Conservation (phyloP, 2,888 invertebrate species). For the Scaptomyza caliginosa region DNA sequence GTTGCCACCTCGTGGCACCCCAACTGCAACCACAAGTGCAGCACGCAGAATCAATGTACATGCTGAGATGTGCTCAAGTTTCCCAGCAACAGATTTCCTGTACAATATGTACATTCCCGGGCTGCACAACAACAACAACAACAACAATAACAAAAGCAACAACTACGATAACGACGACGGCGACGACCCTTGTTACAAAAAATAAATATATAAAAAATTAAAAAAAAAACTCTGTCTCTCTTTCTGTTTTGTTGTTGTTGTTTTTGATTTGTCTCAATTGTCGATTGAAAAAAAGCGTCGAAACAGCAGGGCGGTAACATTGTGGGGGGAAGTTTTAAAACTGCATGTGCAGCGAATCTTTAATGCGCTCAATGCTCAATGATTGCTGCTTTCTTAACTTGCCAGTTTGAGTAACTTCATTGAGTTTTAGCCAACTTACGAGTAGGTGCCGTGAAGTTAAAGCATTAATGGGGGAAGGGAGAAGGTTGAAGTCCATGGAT, state of each 20-base stretch:
- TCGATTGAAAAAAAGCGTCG: conserved; percentile 19
- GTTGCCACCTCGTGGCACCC: conserved; percentile 40
- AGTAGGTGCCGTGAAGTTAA: background rate
- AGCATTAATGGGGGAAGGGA: conserved; percentile 1
- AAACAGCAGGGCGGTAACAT: conserved; percentile 12
- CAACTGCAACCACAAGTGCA: conserved; percentile 59
- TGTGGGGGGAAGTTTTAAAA: background rate
- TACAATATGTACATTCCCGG: conserved; percentile 64
- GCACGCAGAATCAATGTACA: conserved; percentile 73
- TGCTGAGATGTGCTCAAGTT: conserved; percentile 45
- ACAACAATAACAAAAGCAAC: conserved; percentile 50
- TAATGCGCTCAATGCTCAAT: conserved; percentile 24
- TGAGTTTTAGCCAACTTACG: conserved; percentile 44
- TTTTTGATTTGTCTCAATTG: conserved; percentile 54
- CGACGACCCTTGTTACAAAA: conserved; percentile 44
- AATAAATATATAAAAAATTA: background rate
- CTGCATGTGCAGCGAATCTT: conserved; percentile 57
- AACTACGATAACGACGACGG: conserved; percentile 34
- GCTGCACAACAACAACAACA: conserved; percentile 48
- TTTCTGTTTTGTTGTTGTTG: conserved; percentile 20
- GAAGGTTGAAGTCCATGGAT: background rate
- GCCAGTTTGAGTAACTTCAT: conserved; percentile 46
- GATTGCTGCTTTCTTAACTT: conserved; percentile 10
- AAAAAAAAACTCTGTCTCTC: conserved; percentile 35
- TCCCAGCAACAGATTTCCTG: conserved; percentile 78